phyloP scores from a whole-genome alignment of 2,797 vertebrate genomes.

The Lycodopsis pacificus region DNA sequence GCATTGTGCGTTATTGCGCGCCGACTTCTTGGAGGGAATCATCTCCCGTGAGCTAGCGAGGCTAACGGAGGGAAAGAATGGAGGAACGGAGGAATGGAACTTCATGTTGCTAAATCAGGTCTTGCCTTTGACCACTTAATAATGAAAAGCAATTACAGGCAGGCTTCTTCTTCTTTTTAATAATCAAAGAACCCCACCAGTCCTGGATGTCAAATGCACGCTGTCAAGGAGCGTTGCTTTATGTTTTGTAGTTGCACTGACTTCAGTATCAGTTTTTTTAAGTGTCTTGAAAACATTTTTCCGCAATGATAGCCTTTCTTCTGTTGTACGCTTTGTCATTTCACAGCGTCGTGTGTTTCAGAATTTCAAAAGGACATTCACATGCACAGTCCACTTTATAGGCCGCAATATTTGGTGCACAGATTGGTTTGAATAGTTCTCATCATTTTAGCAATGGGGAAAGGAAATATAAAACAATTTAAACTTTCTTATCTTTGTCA shows the following conservation, averaged over 20 bases:
- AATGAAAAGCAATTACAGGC: conserved; percentile 66
- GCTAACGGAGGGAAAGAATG: conserved; percentile 40
- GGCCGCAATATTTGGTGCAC: background rate
- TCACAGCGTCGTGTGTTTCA: background rate
- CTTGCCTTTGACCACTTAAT: conserved; percentile 60
- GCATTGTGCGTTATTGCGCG: conserved; percentile 68
- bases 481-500: no score
- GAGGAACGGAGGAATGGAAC: conserved; percentile 42
- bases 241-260: conserved; percentile 11
- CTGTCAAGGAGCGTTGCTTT: conserved; percentile 24
- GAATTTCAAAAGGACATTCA: background rate
- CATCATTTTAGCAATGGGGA: background rate
- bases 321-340: background rate
- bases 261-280: conserved; percentile 1
- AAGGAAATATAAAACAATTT: background rate
- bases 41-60: conserved; percentile 45
- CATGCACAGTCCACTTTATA: background rate
- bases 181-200: conserved; percentile 32
- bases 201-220: conserved; percentile 27
- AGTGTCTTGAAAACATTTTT: conserved; percentile 10
- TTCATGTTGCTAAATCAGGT: conserved; percentile 49
- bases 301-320: background rate
- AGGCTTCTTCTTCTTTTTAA: conserved; percentile 25
- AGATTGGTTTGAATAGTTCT: conserved; percentile 1
- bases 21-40: conserved; percentile 47